These are phyloP conservation scores for Andricus curvator DNA, from an alignment of 2,888 invertebrate genomes.

Conservation along the genomic window DNA sequence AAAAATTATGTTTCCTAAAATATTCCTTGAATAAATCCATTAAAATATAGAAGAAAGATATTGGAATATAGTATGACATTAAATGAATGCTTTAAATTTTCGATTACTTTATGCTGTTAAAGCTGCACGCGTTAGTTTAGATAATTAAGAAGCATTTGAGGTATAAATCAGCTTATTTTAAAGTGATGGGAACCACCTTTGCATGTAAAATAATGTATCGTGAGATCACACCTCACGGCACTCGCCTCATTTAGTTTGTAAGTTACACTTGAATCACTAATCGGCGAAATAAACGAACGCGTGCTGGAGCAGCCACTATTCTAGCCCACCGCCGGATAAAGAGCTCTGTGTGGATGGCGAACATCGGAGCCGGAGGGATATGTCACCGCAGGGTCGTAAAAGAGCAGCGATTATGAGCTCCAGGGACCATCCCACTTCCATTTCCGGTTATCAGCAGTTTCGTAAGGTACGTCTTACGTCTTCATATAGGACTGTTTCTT, in stretches of 20 bases:
- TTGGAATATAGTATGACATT: too few species aligned
- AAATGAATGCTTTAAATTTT: background rate
- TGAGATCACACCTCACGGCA: constrained; percentile 60
- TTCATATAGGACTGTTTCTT: background rate
- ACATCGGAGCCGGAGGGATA: constrained; percentile 89
- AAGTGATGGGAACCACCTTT: constrained; percentile 59
- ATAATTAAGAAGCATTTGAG: background rate
- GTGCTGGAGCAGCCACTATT: constrained; percentile 75
- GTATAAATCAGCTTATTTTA: background rate
- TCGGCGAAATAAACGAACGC: constrained; percentile 63
- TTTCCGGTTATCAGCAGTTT: constrained; percentile 74
- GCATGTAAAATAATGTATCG: constrained; percentile 51
- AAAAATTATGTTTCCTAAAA: too few species aligned
- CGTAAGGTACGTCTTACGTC: constrained; percentile 77
- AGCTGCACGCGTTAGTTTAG: background rate
- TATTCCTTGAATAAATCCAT: too few species aligned
- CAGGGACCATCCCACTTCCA: constrained; percentile 79
- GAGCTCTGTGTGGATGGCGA: constrained; percentile 82
- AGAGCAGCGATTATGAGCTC: constrained; percentile 84
- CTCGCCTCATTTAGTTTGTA: constrained; percentile 63
- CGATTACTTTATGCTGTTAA: background rate
- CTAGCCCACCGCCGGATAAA: constrained; percentile 79
- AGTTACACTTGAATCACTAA: constrained; percentile 66
- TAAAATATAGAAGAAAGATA: too few species aligned
- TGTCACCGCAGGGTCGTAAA: constrained; percentile 89